A percentile compares a stretch with the other conserved stretches of the same genome.
Conservation (phyloP, 2,888 invertebrate genomes). For the Bombylius discolor region DNA sequence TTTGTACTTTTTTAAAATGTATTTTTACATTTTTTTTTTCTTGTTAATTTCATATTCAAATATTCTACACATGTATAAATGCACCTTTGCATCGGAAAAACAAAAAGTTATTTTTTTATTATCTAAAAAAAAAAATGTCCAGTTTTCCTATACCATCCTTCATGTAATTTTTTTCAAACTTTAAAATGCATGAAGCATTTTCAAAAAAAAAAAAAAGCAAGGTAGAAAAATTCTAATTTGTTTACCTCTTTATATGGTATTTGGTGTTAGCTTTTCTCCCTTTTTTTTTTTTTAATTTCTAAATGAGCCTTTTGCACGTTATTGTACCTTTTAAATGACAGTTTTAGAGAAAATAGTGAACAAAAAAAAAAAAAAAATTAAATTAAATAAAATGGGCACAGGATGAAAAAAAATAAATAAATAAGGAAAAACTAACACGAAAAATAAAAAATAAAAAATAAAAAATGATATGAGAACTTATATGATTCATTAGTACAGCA, state of each 20-base stretch:
- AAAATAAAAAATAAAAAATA: not conserved
- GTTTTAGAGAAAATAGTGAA: not conserved
- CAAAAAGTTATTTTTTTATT: too few species aligned
- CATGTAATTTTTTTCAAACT: too few species aligned
- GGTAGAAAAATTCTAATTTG: constrained; percentile 12
- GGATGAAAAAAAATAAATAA: not conserved
- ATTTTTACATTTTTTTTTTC: too few species aligned
- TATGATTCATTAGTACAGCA: not conserved
- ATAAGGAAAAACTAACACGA: not conserved
- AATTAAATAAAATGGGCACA: not conserved
- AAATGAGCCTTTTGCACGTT: constrained; percentile 16
- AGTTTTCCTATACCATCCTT: too few species aligned
- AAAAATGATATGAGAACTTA: too few species aligned
- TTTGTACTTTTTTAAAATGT: too few species aligned
- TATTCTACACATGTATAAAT: too few species aligned
- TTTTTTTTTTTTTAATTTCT: constrained; percentile 6
- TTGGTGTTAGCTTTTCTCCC: constrained; percentile 3
- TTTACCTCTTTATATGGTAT: constrained; percentile 1
- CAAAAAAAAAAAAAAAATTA: not conserved
- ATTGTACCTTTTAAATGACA: constrained; percentile 10
- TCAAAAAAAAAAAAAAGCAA: not conserved
- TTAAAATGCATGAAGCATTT: too few species aligned
- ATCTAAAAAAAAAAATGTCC: too few species aligned
- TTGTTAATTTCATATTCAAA: too few species aligned
- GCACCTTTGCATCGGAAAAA: too few species aligned